Evolutionary conservation across 2,888 invertebrate genomes (phyloP).

Genomic region (Exephanes ischioxanthus): DNA sequence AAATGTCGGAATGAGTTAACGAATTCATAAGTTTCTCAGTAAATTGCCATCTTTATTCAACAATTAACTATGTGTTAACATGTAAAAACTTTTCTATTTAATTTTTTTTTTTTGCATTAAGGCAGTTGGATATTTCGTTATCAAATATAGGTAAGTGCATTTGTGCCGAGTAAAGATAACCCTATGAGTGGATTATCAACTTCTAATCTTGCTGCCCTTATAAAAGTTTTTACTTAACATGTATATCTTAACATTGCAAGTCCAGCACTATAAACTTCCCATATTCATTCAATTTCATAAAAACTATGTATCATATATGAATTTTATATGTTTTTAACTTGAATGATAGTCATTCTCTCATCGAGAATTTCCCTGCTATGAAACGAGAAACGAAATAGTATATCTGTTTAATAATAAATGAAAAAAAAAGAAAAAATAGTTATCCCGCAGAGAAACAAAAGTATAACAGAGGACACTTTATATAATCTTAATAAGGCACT

Average conservation of each 20-base stretch:
- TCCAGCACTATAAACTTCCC: background rate
- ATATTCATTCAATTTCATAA: constrained; percentile 4
- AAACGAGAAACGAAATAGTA: constrained; percentile 24
- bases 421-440: constrained; percentile 14
- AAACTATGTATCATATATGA: constrained; percentile 23
- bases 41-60: constrained; percentile 45
- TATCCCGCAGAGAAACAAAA: constrained; percentile 38
- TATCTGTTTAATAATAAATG: background rate
- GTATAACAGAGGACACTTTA: background rate
- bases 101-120: background rate
- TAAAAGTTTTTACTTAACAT: constrained; percentile 13
- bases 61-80: constrained; percentile 20
- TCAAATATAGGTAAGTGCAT: constrained; percentile 18
- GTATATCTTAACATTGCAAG: background rate
- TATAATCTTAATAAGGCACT: constrained; percentile 60
- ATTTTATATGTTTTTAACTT: constrained; percentile 42
- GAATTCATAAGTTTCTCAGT: background rate
- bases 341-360: constrained; percentile 42
- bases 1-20: background rate
- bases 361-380: background rate
- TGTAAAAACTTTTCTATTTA: background rate
- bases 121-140: background rate
- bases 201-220: background rate
- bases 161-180: constrained; percentile 29
- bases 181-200: background rate